These are phyloP conservation scores for Frankliniella fusca DNA, from an alignment of 2,888 invertebrate species.

Conservation along the genomic window DNA sequence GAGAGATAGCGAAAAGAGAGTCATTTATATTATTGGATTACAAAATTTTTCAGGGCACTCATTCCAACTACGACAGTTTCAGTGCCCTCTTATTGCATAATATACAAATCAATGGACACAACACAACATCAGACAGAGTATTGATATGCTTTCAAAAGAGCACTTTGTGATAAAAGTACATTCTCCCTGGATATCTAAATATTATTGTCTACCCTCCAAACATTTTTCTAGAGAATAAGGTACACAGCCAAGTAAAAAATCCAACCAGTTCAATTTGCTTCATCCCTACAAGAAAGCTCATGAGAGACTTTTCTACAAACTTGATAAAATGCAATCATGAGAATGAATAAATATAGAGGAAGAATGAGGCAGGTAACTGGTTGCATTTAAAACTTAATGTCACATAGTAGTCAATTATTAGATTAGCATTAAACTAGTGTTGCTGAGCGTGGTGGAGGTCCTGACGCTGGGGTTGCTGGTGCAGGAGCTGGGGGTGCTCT, in stretches of 20 bases:
- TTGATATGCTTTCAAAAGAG: neutral
- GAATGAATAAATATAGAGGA: neutral
- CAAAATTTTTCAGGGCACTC: neutral
- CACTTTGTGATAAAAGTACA: neutral
- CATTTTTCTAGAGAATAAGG: neutral
- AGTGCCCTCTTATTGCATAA: neutral
- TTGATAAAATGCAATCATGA: neutral
- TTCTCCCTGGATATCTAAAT: neutral
- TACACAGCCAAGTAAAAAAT: conserved; percentile 26
- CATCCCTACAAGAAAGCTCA: neutral
- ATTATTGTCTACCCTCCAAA: neutral
- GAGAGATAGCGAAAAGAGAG: neutral
- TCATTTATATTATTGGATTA: neutral
- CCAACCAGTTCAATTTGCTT: conserved; percentile 22
- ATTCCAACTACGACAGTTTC: neutral
- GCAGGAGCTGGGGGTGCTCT: conserved; percentile 32
- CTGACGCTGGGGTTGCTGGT: neutral
- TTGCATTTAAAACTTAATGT: conserved; percentile 20
- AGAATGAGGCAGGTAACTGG: conserved; percentile 18
- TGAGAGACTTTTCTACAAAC: neutral
- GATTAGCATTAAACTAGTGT: conserved; percentile 36
- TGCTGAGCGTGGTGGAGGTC: conserved; percentile 35
- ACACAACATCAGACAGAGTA: neutral
- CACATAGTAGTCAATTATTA: neutral
- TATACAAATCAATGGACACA: neutral